Percentiles rank a stretch among this genome's conserved stretches.
These are phyloP conservation scores for Sipha flava DNA, from an alignment of 1,140 invertebrate species.

Conservation along the genomic window DNA sequence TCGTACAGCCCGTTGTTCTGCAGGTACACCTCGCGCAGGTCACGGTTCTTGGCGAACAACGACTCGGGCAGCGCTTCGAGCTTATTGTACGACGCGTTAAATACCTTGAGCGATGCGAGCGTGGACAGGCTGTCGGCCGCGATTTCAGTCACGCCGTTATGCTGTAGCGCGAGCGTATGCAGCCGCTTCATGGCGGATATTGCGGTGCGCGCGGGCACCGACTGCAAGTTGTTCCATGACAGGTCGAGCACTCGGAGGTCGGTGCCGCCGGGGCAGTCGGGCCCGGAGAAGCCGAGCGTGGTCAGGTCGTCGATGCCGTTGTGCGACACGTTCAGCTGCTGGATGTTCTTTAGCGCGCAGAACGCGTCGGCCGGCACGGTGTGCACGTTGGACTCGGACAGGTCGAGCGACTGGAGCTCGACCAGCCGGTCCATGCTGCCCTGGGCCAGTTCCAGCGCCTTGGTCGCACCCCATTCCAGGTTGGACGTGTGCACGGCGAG, in stretches of 20 bases:
- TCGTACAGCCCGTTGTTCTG: slow-evolving; percentile 72
- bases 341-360: slow-evolving; percentile 66
- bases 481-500: slow-evolving; percentile 67
- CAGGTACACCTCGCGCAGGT: slow-evolving; percentile 72
- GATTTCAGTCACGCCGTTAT: slow-evolving; percentile 74
- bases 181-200: slow-evolving; percentile 62
- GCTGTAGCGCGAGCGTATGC: slow-evolving; percentile 65
- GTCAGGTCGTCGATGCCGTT: slow-evolving; percentile 67
- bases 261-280: slow-evolving; percentile 46
- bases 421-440: slow-evolving; percentile 62
- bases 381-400: slow-evolving; percentile 72
- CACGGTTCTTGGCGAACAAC: slow-evolving; percentile 64
- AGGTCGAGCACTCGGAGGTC: slow-evolving; percentile 65
- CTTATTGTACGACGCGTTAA: slow-evolving; percentile 77
- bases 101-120: slow-evolving; percentile 60
- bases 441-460: slow-evolving; percentile 58
- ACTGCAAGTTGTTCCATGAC: slow-evolving; percentile 65
- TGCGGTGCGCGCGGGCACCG: slow-evolving; percentile 60
- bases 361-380: slow-evolving; percentile 63
- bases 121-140: slow-evolving; percentile 66
- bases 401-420: slow-evolving; percentile 67
- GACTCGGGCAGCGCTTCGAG: slow-evolving; percentile 66
- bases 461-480: slow-evolving; percentile 62
- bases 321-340: slow-evolving; percentile 70
- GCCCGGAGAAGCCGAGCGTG: slow-evolving; percentile 57